A percentile compares a stretch with the other conserved stretches of the same genome.
These are phyloP conservation scores for Steinernema scapterisci DNA, from an alignment of 2,888 invertebrate species.

Conservation along the genomic window DNA sequence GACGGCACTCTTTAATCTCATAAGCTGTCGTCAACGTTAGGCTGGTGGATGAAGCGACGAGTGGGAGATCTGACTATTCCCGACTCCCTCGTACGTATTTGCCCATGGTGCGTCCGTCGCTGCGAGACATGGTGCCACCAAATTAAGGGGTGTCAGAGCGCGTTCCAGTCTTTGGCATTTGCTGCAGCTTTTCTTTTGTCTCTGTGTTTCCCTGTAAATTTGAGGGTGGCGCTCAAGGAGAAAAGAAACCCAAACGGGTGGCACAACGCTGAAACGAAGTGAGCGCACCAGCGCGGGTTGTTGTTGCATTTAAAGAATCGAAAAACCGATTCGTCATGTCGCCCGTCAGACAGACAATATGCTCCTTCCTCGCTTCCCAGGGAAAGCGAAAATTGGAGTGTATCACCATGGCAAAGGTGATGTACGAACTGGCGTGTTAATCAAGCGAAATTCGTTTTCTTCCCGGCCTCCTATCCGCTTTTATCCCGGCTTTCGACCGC, in stretches of 20 bases:
- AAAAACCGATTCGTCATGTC: slow-evolving; percentile 4
- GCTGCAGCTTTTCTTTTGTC: not conserved
- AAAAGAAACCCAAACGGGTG: not conserved
- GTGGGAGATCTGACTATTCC: not conserved
- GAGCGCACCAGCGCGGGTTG: not conserved
- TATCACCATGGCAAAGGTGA: not conserved
- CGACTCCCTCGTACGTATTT: not conserved
- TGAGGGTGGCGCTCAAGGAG: not conserved
- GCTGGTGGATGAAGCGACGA: not conserved
- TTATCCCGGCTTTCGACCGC: not conserved
- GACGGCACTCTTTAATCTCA: slow-evolving; percentile 27
- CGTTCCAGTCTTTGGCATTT: not conserved
- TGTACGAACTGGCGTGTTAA: slow-evolving; percentile 6
- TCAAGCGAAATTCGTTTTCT: not conserved
- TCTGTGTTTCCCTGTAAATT: not conserved
- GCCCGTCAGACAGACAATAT: not conserved
- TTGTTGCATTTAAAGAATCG: slow-evolving; percentile 3
- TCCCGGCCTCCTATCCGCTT: not conserved
- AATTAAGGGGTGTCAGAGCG: slow-evolving; percentile 10
- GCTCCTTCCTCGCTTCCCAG: not conserved
- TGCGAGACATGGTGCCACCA: not conserved
- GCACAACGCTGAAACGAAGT: not conserved
- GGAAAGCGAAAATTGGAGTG: not conserved
- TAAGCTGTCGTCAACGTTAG: slow-evolving; percentile 6
- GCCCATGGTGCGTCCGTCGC: not conserved